A percentile compares a stretch with the other conserved stretches of the same genome.
These are phyloP conservation scores for Aurelia aurita DNA, from an alignment of 30 jellyfish, hydroid and myxozoan species.

Conservation along the genomic window DNA sequence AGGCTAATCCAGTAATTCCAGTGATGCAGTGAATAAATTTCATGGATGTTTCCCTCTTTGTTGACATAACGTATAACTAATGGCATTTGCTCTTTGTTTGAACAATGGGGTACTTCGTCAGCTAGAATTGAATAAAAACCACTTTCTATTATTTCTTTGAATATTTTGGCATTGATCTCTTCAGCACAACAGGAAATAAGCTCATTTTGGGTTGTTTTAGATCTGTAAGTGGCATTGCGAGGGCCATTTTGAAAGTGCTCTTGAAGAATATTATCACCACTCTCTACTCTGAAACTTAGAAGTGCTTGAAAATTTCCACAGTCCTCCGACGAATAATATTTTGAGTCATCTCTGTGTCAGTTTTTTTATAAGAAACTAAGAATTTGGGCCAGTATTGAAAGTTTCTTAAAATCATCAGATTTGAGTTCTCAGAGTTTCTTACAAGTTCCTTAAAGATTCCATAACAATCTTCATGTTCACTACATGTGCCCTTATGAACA, in stretches of 20 bases:
- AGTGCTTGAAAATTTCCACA: constrained; percentile 49
- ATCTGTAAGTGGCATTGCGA: constrained; percentile 25
- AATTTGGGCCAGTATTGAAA: no score
- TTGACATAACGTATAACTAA: constrained; percentile 15
- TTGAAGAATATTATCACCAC: neutral
- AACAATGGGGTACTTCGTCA: constrained; percentile 34
- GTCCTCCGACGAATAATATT: constrained; percentile 8
- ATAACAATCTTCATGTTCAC: no score
- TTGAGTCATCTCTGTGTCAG: constrained; percentile 52
- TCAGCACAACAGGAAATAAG: constrained; percentile 27
- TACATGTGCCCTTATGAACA: no score
- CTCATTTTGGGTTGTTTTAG: constrained; percentile 28
- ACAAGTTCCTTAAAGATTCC: no score
- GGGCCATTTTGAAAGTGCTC: constrained; percentile 19
- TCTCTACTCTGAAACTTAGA: constrained; percentile 23
- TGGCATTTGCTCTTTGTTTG: no score
- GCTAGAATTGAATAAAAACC: constrained; percentile 19
- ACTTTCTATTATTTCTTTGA: neutral
- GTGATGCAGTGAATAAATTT: no score
- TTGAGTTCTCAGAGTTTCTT: no score
- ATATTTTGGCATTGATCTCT: neutral
- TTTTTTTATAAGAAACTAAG: no score
- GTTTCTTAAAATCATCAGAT: no score
- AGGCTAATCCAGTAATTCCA: no score
- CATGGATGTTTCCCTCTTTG: constrained; percentile 11